Percentiles rank a stretch among this genome's conserved stretches.
Evolutionary conservation across 1,140 invertebrate species (phyloP).

Genomic region (Drosophila subpulchrella): DNA sequence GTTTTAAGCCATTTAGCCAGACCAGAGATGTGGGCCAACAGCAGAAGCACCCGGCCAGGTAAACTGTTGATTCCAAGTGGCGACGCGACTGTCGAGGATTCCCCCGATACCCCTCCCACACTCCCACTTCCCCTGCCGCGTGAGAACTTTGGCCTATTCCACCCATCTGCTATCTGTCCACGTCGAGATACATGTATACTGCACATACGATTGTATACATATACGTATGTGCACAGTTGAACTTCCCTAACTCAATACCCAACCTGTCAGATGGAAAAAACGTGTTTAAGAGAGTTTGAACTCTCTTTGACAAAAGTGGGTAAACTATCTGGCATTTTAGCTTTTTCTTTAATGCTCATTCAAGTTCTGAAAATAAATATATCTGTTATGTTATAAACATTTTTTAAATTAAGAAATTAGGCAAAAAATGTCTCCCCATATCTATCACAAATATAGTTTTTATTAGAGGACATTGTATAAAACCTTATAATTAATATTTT

Average conservation of each 20-base stretch:
- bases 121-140: neutral
- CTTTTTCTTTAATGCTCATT: too few species aligned
- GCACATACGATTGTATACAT: neutral
- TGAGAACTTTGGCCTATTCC: slow-evolving; percentile 36
- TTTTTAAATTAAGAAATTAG: too few species aligned
- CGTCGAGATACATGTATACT: neutral
- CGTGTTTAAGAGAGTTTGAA: slow-evolving; percentile 5
- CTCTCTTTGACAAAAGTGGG: neutral
- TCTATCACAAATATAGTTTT: too few species aligned
- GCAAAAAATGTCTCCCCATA: too few species aligned
- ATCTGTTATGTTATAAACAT: too few species aligned
- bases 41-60: slow-evolving; percentile 58
- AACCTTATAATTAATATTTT: too few species aligned
- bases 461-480: too few species aligned
- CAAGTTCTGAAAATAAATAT: too few species aligned
- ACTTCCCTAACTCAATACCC: slow-evolving; percentile 23
- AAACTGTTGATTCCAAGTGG: slow-evolving; percentile 77
- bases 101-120: neutral
- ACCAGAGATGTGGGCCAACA: slow-evolving; percentile 27
- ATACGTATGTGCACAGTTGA: slow-evolving; percentile 9
- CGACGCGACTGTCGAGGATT: slow-evolving; percentile 37
- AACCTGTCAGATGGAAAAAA: slow-evolving; percentile 20
- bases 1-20: slow-evolving; percentile 70
- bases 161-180: slow-evolving; percentile 38
- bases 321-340: neutral